Base-by-base conservation (phyloP, 2,113 vertebrate genomes). In the Halcyon senegalensis region DNA sequence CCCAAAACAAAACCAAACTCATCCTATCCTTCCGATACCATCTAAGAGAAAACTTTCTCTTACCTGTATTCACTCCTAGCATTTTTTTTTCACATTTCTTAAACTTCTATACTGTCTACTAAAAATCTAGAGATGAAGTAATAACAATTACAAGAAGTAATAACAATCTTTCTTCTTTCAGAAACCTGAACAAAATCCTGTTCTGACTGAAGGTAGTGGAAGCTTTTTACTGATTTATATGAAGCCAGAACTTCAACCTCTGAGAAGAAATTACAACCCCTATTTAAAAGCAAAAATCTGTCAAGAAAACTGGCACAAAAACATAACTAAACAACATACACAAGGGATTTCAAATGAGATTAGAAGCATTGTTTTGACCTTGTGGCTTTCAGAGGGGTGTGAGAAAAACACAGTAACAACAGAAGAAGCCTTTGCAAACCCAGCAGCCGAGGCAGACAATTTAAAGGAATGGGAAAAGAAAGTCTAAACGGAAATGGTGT, bases 261-360 rank as follows among this genome's bases (percentile, higher is more conserved):
- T 72, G 80, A 89, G 82, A 80, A 94, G 89, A 90, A 89, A 92
- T 35, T 93, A 37, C 73, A 84, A 94, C 44, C 62, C 19, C 28
- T 37, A 74, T 46, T 50, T 55, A 80, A 80, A 93, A 93, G 27
- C 31, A 94, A 91, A 87, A 92, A 62, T 86, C 94, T 66, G 72
- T 84, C 91, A 78, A 90, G 64, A 88, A 87, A 93, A 59, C 46
- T 92, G 88, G 66, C 84, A 84, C 75, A 56, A 87, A 96, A 93
- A n/a, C 63, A 70, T 69, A 93, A 70, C 84, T 92, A 87, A 87
- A 89, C 94, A 94, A 95, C 92, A 48, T 59, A 78, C 75, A 90
- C 88, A 56, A 64, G 85, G 92, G 93, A 95, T 87, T 93, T 94
- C 46, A 95, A 95, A 96, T 89, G 19, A 96, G 93, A 94, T 94